phyloP scores from a whole-genome alignment of 2,113 vertebrate species.

The Indicator maculatus region DNA sequence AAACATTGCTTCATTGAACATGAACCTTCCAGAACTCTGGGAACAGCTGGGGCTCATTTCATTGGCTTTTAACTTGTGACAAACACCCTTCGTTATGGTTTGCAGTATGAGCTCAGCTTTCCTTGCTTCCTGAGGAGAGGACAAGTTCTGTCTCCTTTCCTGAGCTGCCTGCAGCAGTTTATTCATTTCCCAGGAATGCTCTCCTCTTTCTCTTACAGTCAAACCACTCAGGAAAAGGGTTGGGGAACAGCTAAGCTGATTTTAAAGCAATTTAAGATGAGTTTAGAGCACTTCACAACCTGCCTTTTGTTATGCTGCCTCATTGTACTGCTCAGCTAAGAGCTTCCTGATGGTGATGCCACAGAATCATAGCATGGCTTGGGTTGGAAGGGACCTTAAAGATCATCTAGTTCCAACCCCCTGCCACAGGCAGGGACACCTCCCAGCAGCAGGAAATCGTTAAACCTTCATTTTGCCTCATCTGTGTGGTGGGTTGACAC shows the following conservation, averaged over 20 bases:
- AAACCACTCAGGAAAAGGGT: background rate
- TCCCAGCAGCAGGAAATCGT: no score
- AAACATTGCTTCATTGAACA: background rate
- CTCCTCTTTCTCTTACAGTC: background rate
- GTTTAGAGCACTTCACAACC: background rate
- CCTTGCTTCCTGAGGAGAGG: background rate
- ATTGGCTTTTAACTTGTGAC: slow-evolving; percentile 6
- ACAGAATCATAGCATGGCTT: no score
- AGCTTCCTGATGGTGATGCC: background rate
- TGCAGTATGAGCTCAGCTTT: background rate
- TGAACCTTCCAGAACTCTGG: background rate
- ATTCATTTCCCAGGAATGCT: slow-evolving; percentile 3
- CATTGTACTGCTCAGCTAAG: background rate
- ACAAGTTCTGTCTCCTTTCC: background rate
- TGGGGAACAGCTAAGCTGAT: background rate
- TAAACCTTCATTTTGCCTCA: no score
- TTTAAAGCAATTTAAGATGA: background rate
- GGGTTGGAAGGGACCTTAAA: no score
- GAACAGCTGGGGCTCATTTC: slow-evolving; percentile 17
- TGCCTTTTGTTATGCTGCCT: background rate
- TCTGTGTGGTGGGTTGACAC: no score
- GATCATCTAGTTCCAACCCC: no score
- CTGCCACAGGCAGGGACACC: no score
- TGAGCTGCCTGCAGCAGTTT: background rate
- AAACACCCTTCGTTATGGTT: background rate